These are phyloP conservation scores for Erinaceus europaeus DNA, from an alignment of 2,113 vertebrate genomes.

Conservation along the genomic window DNA sequence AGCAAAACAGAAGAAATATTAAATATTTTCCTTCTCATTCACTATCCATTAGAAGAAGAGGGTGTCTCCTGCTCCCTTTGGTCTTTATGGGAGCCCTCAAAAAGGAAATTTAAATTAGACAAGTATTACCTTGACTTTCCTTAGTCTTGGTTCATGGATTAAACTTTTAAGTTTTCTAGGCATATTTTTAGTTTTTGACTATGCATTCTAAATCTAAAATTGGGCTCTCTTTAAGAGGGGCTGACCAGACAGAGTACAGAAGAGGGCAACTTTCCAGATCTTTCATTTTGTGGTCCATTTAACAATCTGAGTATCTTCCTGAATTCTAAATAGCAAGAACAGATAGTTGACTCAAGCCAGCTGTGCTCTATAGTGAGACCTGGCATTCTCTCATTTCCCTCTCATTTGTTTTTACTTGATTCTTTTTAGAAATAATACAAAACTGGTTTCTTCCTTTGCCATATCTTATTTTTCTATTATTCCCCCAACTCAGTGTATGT, in stretches of 20 bases:
- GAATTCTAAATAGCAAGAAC: background rate
- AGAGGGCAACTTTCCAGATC: background rate
- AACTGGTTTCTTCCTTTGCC: background rate
- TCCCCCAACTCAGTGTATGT: background rate
- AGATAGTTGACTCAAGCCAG: background rate
- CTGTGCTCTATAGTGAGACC: background rate
- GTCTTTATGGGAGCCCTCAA: too few relatives aligned
- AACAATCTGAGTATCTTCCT: background rate
- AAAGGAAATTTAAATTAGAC: too few relatives aligned
- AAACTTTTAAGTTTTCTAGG: background rate
- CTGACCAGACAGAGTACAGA: background rate
- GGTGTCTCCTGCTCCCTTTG: too few relatives aligned
- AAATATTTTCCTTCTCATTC: too few relatives aligned
- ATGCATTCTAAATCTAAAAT: background rate
- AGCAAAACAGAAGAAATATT: too few relatives aligned
- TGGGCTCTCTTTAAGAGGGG: background rate
- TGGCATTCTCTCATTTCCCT: background rate
- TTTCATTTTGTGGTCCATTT: background rate
- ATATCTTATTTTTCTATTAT: background rate
- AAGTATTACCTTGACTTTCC: background rate
- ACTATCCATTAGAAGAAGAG: background rate
- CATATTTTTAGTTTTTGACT: constrained; percentile 6
- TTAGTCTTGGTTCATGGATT: background rate
- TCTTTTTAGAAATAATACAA: background rate
- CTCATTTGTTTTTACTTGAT: background rate